A percentile compares a stretch with the other conserved stretches of the same genome.
Conservation (phyloP, 2,888 invertebrate genomes). For the Strigamia crassipes region DNA sequence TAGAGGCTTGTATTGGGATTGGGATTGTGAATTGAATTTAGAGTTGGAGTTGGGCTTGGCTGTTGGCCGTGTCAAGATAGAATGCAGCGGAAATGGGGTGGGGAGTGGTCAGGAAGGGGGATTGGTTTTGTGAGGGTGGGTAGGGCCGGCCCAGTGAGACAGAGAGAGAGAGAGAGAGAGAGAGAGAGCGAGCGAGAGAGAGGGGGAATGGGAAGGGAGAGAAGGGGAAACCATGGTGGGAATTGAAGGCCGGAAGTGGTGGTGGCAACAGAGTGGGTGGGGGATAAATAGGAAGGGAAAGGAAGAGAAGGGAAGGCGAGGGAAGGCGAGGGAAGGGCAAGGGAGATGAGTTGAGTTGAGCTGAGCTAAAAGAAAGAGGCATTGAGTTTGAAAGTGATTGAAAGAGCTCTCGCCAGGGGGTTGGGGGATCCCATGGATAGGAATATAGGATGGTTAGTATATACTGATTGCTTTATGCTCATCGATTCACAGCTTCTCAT, state of each 20-base stretch:
- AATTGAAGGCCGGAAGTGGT: slow-evolving; percentile 34
- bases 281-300: background rate
- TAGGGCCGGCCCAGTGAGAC: background rate
- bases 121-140: slow-evolving; percentile 34
- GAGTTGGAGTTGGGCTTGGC: background rate
- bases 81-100: slow-evolving; percentile 30
- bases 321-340: background rate
- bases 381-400: background rate
- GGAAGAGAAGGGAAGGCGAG: background rate
- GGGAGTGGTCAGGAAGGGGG: slow-evolving; percentile 30
- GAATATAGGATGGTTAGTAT: background rate
- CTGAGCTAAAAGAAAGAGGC: slow-evolving; percentile 17
- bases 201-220: background rate
- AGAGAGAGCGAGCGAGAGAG: no score
- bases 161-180: background rate
- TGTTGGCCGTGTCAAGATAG: background rate
- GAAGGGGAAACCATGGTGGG: slow-evolving; percentile 2
- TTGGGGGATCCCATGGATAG: slow-evolving; percentile 1
- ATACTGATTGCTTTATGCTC: slow-evolving; percentile 11
- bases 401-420: background rate
- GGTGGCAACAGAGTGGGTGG: slow-evolving; percentile 15
- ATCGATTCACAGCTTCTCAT: background rate
- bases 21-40: background rate
- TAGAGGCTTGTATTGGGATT: no score
- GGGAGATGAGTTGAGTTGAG: background rate